phyloP scores from a whole-genome alignment of 1,140 invertebrate genomes.

The Conus betulinus region DNA sequence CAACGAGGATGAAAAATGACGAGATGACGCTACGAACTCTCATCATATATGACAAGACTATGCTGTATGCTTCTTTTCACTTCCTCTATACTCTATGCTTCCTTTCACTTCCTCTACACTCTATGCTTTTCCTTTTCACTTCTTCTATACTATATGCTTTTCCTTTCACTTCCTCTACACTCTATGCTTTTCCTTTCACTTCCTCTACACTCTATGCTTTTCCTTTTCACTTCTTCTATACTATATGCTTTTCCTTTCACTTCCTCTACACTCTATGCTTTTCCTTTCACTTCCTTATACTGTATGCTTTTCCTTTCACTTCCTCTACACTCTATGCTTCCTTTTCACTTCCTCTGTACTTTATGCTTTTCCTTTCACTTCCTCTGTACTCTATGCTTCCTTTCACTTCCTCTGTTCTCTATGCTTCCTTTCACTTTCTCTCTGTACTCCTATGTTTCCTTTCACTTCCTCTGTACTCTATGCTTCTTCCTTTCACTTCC shows the following conservation, averaged over 20 bases:
- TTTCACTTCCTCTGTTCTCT: constrained; percentile 15
- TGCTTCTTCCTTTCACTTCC: background rate
- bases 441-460: background rate
- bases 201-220: background rate
- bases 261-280: background rate
- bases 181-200: background rate
- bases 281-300: background rate
- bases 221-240: background rate
- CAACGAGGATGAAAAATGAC: too few species aligned
- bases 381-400: background rate
- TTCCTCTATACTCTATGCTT: background rate
- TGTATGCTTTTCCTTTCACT: background rate
- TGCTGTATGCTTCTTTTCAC: background rate
- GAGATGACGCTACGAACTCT: too few species aligned
- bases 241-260: background rate
- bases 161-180: background rate
- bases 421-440: background rate
- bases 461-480: constrained; percentile 13
- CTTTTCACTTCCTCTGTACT: background rate
- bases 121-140: background rate
- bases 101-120: background rate
- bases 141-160: background rate
- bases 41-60: too few species aligned
- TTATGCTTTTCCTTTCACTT: background rate
- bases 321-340: background rate